A percentile compares a stretch with the other conserved stretches of the same genome.
Evolutionary conservation across 2,888 invertebrate genomes (phyloP).

Genomic region (Endotricha flammealis): DNA sequence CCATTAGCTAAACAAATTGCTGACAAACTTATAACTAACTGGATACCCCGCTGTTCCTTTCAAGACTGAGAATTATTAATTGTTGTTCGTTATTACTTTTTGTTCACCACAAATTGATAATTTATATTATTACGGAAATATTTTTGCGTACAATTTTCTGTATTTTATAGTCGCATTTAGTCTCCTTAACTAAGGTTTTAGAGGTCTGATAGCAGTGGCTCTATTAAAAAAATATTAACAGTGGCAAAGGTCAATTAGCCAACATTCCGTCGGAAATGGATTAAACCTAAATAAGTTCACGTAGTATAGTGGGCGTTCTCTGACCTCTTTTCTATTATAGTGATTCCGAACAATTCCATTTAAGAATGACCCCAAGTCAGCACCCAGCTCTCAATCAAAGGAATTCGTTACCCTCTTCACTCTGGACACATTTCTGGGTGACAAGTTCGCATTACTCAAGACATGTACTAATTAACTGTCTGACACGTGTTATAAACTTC

Average conservation of each 20-base stretch:
- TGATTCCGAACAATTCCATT: background rate
- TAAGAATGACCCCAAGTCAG: conserved; percentile 19
- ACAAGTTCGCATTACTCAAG: conserved; percentile 54
- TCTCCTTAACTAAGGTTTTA: too few relatives aligned
- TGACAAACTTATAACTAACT: conserved; percentile 4
- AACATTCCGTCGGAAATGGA: background rate
- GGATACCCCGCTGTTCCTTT: background rate
- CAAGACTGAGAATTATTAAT: too few relatives aligned
- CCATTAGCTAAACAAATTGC: conserved; percentile 8
- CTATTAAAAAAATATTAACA: background rate
- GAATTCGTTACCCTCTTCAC: conserved; percentile 57
- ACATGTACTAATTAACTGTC: conserved; percentile 49
- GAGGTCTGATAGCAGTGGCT: too few relatives aligned
- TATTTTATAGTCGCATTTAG: too few relatives aligned
- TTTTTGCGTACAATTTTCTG: too few relatives aligned
- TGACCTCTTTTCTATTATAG: background rate
- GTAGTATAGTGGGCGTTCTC: background rate
- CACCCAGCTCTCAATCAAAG: conserved; percentile 43
- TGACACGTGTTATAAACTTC: conserved; percentile 26
- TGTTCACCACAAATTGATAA: too few relatives aligned
- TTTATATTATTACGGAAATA: too few relatives aligned
- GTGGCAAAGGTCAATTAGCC: background rate
- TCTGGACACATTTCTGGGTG: conserved; percentile 37
- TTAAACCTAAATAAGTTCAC: background rate
- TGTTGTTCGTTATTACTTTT: too few relatives aligned